Conservation (phyloP, 2,888 invertebrate species). For the Branchipolynoe longqiensis region DNA sequence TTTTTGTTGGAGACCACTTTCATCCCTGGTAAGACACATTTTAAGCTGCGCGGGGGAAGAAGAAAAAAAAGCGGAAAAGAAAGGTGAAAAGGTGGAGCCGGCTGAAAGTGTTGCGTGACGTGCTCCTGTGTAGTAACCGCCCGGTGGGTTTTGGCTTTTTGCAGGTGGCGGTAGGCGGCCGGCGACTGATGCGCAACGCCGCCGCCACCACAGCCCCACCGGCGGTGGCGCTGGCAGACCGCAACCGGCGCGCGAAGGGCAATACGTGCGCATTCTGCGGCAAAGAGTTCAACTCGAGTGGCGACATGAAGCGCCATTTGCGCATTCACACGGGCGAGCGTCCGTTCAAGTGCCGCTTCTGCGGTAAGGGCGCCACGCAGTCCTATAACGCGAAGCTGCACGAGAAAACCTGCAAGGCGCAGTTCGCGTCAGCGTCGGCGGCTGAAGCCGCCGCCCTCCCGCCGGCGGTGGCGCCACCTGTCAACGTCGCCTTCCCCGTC, state of each 20-base stretch:
- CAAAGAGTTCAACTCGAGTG: not conserved
- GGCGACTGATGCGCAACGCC: not conserved
- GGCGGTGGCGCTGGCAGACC: not conserved
- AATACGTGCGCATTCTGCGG: constrained; percentile 9
- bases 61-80: too few species aligned
- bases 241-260: not conserved
- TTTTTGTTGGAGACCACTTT: too few species aligned
- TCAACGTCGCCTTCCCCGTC: too few species aligned
- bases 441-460: not conserved
- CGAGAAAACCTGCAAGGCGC: constrained; percentile 38
- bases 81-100: not conserved
- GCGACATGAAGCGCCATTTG: constrained; percentile 20
- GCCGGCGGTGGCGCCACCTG: too few species aligned
- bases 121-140: not conserved
- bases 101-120: not conserved
- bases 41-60: too few species aligned
- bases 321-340: constrained; percentile 48
- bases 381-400: constrained; percentile 31
- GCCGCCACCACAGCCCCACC: not conserved
- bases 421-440: too few species aligned
- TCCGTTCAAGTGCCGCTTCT: constrained; percentile 50
- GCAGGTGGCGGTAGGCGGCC: constrained; percentile 2
- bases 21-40: too few species aligned
- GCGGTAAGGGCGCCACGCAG: constrained; percentile 35
- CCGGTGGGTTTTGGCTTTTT: constrained; percentile 32